phyloP scores from a whole-genome alignment of 2,113 vertebrate genomes.

The Sceloporus undulatus region DNA sequence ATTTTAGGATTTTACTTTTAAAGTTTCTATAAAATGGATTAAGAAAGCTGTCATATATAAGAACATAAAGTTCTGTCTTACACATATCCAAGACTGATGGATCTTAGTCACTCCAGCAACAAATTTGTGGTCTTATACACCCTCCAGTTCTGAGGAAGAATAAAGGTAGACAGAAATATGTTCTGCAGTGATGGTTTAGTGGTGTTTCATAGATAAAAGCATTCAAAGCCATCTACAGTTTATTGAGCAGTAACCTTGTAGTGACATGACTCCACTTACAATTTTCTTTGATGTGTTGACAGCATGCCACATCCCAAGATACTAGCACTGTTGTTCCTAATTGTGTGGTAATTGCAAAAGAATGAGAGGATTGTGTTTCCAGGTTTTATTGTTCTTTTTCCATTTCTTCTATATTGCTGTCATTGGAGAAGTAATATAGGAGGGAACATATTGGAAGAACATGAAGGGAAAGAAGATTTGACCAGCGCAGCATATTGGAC shows the following conservation, averaged over 20 bases:
- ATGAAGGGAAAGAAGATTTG: constrained; percentile 28
- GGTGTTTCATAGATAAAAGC: too few relatives aligned
- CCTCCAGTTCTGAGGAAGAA: not conserved
- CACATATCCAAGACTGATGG: not conserved
- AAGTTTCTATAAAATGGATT: not conserved
- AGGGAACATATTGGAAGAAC: constrained; percentile 22
- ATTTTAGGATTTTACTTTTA: not conserved
- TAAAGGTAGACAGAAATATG: not conserved
- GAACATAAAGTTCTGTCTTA: not conserved
- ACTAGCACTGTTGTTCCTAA: accelerated
- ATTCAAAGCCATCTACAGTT: not conserved
- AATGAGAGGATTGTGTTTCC: constrained; percentile 18
- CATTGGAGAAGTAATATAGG: constrained; percentile 31
- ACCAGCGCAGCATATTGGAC: constrained; percentile 9
- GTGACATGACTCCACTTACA: constrained; percentile 9
- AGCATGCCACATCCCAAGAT: constrained; percentile 12
- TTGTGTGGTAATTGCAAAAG: not conserved
- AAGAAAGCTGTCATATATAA: not conserved
- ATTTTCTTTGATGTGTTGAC: constrained; percentile 19
- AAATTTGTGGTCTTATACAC: not conserved
- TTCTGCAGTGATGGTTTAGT: not conserved
- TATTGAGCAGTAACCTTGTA: not conserved
- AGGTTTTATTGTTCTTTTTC: not conserved
- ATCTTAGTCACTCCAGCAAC: not conserved
- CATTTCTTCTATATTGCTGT: constrained; percentile 4